These are phyloP conservation scores for Agrypnia vestita DNA, from an alignment of 1,140 invertebrate genomes.

Conservation along the genomic window DNA sequence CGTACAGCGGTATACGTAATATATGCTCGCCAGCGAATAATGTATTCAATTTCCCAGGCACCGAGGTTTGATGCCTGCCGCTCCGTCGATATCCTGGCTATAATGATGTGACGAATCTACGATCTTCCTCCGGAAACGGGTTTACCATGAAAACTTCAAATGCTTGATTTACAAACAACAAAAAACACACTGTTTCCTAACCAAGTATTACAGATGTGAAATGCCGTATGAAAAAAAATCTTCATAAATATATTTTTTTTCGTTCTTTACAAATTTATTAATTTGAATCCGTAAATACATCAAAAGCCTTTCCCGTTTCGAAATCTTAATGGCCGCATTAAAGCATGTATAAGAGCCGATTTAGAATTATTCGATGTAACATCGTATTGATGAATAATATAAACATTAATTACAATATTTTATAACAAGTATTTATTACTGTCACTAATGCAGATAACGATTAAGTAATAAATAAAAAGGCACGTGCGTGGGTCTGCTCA, in stretches of 20 bases:
- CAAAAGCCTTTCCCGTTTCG: neutral
- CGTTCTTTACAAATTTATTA: too few species aligned
- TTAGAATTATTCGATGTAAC: neutral
- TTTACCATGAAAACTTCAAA: too few species aligned
- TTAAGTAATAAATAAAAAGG: neutral
- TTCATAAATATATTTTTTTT: too few species aligned
- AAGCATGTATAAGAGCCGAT: neutral
- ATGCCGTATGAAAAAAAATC: too few species aligned
- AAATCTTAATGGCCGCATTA: constrained; percentile 1
- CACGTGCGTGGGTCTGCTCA: too few species aligned
- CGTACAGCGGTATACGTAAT: neutral
- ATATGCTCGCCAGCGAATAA: neutral
- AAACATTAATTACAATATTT: neutral
- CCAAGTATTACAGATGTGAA: too few species aligned
- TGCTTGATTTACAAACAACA: too few species aligned
- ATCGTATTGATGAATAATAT: neutral
- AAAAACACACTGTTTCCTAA: too few species aligned
- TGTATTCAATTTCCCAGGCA: neutral
- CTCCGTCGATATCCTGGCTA: constrained; percentile 13
- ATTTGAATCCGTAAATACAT: neutral
- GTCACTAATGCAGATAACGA: neutral
- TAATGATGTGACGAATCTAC: constrained; percentile 11
- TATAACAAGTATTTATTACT: neutral
- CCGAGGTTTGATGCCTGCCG: neutral
- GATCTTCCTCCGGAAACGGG: too few species aligned